Evolutionary conservation across 2,113 vertebrate genomes (phyloP).

Genomic region (Amphiprion ocellaris): DNA sequence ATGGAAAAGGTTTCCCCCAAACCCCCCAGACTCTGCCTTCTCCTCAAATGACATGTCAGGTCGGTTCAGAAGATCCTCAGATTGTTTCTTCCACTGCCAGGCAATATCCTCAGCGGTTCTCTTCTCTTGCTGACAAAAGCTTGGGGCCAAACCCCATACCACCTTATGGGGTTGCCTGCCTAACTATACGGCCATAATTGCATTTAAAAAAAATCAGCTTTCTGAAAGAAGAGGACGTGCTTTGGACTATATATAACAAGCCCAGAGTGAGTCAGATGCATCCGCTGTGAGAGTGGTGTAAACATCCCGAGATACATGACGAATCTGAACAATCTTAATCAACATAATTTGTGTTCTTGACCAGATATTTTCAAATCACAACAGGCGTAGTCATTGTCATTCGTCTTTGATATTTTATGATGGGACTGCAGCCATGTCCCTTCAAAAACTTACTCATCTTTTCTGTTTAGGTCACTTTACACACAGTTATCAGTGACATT

Average conservation of each 20-base stretch:
- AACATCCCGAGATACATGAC: too few relatives aligned
- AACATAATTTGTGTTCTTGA: neutral
- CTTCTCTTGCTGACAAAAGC: neutral
- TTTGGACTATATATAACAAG: too few relatives aligned
- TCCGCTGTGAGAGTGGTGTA: too few relatives aligned
- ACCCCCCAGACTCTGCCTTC: neutral
- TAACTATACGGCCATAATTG: neutral
- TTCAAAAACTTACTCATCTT: neutral
- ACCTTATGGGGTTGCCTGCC: neutral
- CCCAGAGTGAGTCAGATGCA: too few relatives aligned
- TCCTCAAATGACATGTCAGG: neutral
- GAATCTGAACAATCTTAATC: too few relatives aligned
- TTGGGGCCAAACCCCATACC: neutral
- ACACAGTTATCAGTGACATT: neutral
- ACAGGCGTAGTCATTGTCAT: too few relatives aligned
- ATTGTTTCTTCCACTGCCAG: neutral
- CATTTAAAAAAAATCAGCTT: neutral
- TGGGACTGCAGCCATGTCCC: neutral
- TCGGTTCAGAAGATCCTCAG: neutral
- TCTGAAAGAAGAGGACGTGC: neutral
- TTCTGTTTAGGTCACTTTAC: neutral
- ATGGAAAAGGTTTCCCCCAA: neutral
- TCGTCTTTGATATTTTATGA: neutral
- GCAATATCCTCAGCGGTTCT: too few relatives aligned
- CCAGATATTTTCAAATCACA: neutral